Base-by-base conservation (phyloP, 2,797 vertebrate species). In the Botia almorhae region DNA sequence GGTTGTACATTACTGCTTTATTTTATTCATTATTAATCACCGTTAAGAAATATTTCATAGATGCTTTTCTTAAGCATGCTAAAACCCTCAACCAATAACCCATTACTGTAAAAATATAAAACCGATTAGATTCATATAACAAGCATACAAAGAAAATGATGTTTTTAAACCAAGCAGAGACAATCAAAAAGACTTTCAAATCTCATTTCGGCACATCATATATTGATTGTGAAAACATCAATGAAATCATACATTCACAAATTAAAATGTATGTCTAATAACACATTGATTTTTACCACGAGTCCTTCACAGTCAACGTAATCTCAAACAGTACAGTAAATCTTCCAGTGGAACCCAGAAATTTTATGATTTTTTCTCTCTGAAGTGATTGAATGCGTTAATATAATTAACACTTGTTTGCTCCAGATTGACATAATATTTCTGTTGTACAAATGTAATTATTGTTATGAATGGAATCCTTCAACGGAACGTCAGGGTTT, bases 381-480 rank as follows among this genome's bases (percentile, higher is more conserved):
- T 60, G 26, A 50, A 29, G 26, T 39, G 14, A 70, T 13, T 6
- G 29, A 71, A 71, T 17, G 53, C 36, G 5, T 23, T 64, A 48
- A 53, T 19, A 33, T 67, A 39, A 67, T 73, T 48, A 72, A 64
- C 33, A 80, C 61, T 67, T 74, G 19, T 48, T 80, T 80, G 16
- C 39, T 60, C 4, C 46, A 13, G 29, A 12, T 69, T 8, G 17
- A 21, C 26, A 51, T 46, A 5, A 51, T 7, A 17, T 69, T 61
- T 58, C 10, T 43, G 33, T 19, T 39, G 60, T 65, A n/a, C n/a
- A 33, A 36, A 8, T 6, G 29, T 50, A 19, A 23, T 46, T 29
- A n/a, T n/a, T 56, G 2, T 5, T 8, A 64, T n/a, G 13, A 33
- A 5, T 87, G 88, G 88, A 86, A 87, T 87, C 76, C 84, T 72